Conservation (phyloP, 2,888 invertebrate species). For the Chrysodeixis includens region DNA sequence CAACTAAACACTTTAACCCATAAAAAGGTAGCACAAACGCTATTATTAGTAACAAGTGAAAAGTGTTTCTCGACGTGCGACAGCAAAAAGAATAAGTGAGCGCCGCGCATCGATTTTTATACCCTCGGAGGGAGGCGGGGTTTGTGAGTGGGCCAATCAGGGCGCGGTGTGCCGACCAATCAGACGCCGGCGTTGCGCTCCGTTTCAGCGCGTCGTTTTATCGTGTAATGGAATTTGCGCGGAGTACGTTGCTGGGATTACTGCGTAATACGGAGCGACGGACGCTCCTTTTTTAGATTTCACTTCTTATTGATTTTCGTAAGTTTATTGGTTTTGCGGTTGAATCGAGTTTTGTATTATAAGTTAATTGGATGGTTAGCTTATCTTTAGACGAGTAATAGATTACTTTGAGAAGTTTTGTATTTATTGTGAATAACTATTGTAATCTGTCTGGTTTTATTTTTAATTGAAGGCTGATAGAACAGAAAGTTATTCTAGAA, state of each 20-base stretch:
- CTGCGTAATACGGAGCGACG: conserved; percentile 66
- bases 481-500: no score
- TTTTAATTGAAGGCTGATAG: no score
- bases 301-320: conserved; percentile 65
- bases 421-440: neutral
- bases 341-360: conserved; percentile 14
- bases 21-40: conserved; percentile 84
- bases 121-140: conserved; percentile 84
- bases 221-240: conserved; percentile 88
- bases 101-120: conserved; percentile 87
- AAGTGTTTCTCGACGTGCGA: conserved; percentile 82
- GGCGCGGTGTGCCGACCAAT: conserved; percentile 86
- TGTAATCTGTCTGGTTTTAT: no score
- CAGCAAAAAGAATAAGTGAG: conserved; percentile 79
- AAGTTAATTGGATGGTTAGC: conserved; percentile 13
- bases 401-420: neutral
- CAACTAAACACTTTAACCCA: conserved; percentile 87
- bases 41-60: conserved; percentile 85
- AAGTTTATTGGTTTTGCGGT: conserved; percentile 61
- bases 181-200: conserved; percentile 75
- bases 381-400: conserved; percentile 16
- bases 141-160: conserved; percentile 83
- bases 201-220: conserved; percentile 77
- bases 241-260: conserved; percentile 80
- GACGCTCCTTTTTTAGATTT: conserved; percentile 29